Evolutionary conservation across 2,797 vertebrate species (phyloP).

Genomic region (Delichon dasypus): DNA sequence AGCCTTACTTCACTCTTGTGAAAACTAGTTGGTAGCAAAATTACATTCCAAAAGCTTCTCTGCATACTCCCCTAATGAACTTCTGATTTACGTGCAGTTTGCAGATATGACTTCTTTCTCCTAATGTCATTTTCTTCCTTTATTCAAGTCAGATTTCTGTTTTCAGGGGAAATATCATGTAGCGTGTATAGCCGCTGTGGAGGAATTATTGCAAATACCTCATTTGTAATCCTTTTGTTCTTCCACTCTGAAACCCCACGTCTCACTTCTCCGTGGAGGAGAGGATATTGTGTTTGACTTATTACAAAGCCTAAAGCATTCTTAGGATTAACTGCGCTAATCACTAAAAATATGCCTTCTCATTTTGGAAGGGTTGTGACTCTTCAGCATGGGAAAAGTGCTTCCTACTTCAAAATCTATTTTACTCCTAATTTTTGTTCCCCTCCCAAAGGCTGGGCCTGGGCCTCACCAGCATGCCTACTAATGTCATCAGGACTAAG

Average conservation of each 20-base stretch:
- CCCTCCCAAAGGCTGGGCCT: not conserved
- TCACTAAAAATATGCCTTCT: conserved; percentile 16
- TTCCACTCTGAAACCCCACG: not conserved
- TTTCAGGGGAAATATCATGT: conserved; percentile 12
- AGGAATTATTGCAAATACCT: conserved; percentile 37
- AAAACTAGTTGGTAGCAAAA: conserved; percentile 38
- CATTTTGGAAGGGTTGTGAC: not conserved
- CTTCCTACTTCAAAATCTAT: conserved; percentile 3
- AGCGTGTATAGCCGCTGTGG: not conserved
- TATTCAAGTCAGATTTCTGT: conserved; percentile 10
- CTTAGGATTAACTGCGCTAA: conserved; percentile 25
- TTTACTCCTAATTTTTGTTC: not conserved
- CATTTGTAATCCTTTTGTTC: conserved; percentile 30
- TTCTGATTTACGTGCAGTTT: not conserved
- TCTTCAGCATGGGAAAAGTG: not conserved
- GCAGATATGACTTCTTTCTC: conserved; percentile 13
- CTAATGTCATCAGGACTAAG: not conserved
- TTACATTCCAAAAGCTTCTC: conserved; percentile 33
- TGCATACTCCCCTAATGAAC: conserved; percentile 3
- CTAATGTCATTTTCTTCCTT: conserved; percentile 7
- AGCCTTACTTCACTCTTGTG: conserved; percentile 7
- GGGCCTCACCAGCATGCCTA: not conserved
- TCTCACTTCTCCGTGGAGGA: conserved; percentile 1
- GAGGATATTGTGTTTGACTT: conserved; percentile 1
- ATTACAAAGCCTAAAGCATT: conserved; percentile 34